Percentiles rank a stretch among this genome's conserved stretches.
Evolutionary conservation across 2,888 invertebrate genomes (phyloP).

Genomic region (Loripinus fragilis): DNA sequence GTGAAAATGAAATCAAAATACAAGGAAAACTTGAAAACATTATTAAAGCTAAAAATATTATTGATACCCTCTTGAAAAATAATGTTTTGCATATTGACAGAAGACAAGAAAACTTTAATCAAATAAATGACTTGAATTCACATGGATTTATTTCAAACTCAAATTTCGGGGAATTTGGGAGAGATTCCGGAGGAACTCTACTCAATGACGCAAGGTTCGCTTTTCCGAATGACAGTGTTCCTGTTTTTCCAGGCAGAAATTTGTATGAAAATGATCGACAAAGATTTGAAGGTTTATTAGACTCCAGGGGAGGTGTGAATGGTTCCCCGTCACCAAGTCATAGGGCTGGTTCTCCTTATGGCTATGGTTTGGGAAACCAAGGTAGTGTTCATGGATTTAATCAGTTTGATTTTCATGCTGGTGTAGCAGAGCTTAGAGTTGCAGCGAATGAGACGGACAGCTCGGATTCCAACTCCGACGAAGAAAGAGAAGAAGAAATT

Average conservation of each 20-base stretch:
- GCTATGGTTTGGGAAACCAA: not conserved
- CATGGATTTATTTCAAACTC: not conserved
- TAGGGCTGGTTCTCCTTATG: constrained; percentile 18
- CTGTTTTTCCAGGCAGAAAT: not conserved
- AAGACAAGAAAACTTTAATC: constrained; percentile 5
- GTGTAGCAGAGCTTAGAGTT: constrained; percentile 24
- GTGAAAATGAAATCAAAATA: constrained; percentile 57
- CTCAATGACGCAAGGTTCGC: not conserved
- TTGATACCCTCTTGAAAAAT: constrained; percentile 35
- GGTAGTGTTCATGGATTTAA: not conserved
- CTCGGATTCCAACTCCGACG: constrained; percentile 32
- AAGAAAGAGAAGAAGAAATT: constrained; percentile 56
- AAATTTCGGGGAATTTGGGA: not conserved
- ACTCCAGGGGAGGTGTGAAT: not conserved
- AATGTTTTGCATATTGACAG: not conserved
- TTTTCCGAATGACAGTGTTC: not conserved
- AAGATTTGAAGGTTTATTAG: not conserved
- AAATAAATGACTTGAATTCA: not conserved
- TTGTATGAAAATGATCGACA: not conserved
- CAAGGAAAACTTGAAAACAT: constrained; percentile 59
- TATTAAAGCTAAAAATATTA: constrained; percentile 43
- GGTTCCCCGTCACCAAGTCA: constrained; percentile 13
- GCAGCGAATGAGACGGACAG: constrained; percentile 8
- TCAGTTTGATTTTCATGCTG: constrained; percentile 2
- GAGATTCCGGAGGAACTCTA: not conserved